phyloP scores from a whole-genome alignment of 1,140 invertebrate species.

The Ctenoplectra terminalis region DNA sequence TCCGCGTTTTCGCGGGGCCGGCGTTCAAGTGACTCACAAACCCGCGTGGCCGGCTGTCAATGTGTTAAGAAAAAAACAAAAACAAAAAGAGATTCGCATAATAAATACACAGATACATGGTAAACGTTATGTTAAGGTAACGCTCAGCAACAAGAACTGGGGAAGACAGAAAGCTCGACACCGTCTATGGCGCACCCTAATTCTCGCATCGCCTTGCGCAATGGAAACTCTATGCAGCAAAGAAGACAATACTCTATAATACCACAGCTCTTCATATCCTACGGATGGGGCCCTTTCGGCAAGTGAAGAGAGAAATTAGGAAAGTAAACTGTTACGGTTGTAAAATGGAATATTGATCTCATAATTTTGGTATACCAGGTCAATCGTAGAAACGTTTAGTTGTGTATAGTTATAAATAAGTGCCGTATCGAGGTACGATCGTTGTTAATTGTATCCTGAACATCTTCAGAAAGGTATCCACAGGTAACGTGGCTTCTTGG shows the following conservation, averaged over 20 bases:
- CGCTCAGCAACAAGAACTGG: constrained; percentile 46
- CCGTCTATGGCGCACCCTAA: constrained; percentile 51
- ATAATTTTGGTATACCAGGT: constrained; percentile 6
- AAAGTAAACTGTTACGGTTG: background rate
- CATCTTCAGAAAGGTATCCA: background rate
- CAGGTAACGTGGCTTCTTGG: background rate
- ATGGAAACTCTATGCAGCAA: constrained; percentile 49
- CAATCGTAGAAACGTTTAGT: background rate
- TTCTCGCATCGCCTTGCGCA: constrained; percentile 64
- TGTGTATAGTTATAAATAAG: background rate
- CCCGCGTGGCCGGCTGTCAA: too few species aligned
- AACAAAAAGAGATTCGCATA: too few species aligned
- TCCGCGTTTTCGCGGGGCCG: too few species aligned
- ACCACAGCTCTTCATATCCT: constrained; percentile 83
- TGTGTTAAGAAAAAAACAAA: too few species aligned
- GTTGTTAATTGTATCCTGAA: background rate
- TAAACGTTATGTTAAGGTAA: constrained; percentile 15
- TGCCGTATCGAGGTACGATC: background rate
- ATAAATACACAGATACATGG: background rate
- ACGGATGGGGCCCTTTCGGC: constrained; percentile 82
- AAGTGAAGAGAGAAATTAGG: constrained; percentile 67
- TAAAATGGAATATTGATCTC: constrained; percentile 45
- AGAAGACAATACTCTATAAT: constrained; percentile 81
- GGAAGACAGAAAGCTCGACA: constrained; percentile 29
- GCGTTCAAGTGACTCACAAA: too few species aligned